These are phyloP conservation scores for Trissolcus basalis DNA, from an alignment of 1,140 invertebrate genomes.

Conservation along the genomic window DNA sequence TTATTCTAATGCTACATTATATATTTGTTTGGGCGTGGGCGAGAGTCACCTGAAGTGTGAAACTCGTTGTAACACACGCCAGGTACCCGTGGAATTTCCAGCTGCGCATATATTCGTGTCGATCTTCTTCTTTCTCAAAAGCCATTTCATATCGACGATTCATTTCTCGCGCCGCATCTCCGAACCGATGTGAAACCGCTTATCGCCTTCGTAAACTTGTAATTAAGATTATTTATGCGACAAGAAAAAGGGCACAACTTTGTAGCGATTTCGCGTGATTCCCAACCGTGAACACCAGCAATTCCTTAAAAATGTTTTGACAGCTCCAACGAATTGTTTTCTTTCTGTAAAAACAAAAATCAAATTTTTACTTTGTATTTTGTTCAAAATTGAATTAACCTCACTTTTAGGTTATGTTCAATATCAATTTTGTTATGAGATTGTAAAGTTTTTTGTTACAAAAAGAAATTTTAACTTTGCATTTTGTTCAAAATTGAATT, in stretches of 20 bases:
- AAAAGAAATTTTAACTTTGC: no score
- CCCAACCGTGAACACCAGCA: no score
- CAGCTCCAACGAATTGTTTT: no score
- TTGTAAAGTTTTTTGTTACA: no score
- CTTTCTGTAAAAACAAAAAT: no score
- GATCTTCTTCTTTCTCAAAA: constrained; percentile 51
- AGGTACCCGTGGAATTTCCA: constrained; percentile 66
- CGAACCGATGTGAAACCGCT: constrained; percentile 13
- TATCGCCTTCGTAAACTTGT: constrained; percentile 39
- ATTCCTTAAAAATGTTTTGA: no score
- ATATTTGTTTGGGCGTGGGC: constrained; percentile 71
- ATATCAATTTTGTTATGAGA: no score
- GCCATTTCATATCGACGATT: constrained; percentile 35
- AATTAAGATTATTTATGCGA: constrained; percentile 37
- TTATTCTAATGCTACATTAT: constrained; percentile 72
- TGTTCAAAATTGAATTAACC: no score
- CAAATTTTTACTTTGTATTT: no score
- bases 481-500: no score
- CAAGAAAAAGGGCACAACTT: neutral
- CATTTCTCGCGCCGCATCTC: constrained; percentile 23
- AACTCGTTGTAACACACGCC: constrained; percentile 69
- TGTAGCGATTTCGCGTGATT: no score
- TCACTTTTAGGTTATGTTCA: no score
- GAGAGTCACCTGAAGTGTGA: constrained; percentile 69
- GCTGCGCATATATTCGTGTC: constrained; percentile 43